Evolutionary conservation across 2,113 vertebrate genomes (phyloP).

Genomic region (Dromiciops gliroides): DNA sequence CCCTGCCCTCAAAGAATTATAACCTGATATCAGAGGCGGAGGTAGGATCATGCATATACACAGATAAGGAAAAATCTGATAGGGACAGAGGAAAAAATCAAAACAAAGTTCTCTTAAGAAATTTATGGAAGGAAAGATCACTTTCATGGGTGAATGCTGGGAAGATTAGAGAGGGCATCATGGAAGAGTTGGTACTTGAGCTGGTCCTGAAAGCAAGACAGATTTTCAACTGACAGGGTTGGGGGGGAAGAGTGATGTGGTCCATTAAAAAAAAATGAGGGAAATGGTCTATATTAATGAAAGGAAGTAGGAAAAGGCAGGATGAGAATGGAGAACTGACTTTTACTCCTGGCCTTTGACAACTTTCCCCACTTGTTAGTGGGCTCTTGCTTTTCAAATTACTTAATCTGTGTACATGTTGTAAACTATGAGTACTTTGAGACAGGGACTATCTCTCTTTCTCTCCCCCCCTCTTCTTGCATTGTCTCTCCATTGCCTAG

Average conservation of each 20-base stretch:
- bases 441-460: neutral
- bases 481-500: neutral
- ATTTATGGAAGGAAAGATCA: neutral
- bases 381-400: neutral
- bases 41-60: neutral
- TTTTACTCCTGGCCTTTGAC: neutral
- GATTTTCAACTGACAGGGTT: neutral
- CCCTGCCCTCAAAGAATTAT: neutral
- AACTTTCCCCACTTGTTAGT: neutral
- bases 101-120: neutral
- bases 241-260: neutral
- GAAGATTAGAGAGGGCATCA: neutral
- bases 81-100: neutral
- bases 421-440: no score
- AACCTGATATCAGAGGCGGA: neutral
- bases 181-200: neutral
- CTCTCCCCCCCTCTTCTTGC: rapidly evolving
- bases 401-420: no score
- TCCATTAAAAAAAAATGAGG: neutral
- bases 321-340: neutral
- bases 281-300: neutral
- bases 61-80: neutral
- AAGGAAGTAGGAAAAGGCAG: neutral
- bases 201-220: neutral
- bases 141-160: neutral